These are phyloP conservation scores for Eulemur coronatus DNA, from an alignment of 2,797 vertebrate genomes.

Conservation along the genomic window DNA sequence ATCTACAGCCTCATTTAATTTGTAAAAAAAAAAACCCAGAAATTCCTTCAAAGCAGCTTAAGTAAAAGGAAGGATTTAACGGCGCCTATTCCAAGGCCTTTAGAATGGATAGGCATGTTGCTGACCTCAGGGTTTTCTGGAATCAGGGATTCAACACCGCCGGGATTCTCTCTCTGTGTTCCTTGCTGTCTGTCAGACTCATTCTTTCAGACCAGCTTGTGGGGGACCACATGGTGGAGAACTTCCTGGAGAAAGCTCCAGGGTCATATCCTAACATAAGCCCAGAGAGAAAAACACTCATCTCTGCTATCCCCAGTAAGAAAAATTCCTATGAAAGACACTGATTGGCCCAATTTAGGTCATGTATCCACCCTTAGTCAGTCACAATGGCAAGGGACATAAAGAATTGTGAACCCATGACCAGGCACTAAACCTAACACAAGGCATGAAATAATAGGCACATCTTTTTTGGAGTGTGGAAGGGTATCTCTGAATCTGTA, in stretches of 20 bases:
- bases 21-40: not conserved
- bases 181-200: not conserved
- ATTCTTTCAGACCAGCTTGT: not conserved
- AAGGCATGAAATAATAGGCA: not conserved
- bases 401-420: not conserved
- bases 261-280: not conserved
- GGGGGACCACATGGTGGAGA: not conserved
- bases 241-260: not conserved
- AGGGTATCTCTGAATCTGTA: not conserved
- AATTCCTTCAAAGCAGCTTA: not conserved
- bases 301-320: not conserved
- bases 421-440: not conserved
- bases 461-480: not conserved
- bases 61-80: not conserved
- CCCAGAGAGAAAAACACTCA: not conserved
- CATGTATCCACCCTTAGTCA: not conserved
- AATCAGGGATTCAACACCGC: not conserved
- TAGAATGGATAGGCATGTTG: not conserved
- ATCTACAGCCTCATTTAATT: not conserved
- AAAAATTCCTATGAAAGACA: not conserved
- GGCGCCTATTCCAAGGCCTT: not conserved
- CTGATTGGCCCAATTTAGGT: not conserved
- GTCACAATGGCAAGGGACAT: not conserved
- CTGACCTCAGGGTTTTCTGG: not conserved
- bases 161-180: not conserved